Evolutionary conservation across 2,888 invertebrate species (phyloP).

Genomic region (Drosophila fungiperda): DNA sequence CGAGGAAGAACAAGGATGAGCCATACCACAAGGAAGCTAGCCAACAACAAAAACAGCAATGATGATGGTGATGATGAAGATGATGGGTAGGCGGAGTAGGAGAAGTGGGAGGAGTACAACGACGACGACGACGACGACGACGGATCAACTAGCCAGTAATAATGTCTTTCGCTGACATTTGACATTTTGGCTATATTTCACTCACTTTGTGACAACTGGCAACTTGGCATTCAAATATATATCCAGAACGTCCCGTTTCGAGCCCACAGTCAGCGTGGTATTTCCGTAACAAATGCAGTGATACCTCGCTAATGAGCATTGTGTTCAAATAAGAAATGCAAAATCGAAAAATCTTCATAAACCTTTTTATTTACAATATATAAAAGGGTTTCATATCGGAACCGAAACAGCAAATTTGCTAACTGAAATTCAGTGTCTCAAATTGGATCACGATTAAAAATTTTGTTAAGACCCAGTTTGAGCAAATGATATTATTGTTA

Average conservation of each 20-base stretch:
- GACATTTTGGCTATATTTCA: conserved; percentile 82
- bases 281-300: conserved; percentile 9
- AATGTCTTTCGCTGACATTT: conserved; percentile 81
- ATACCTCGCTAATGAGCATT: neutral
- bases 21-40: conserved; percentile 8
- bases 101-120: conserved; percentile 9
- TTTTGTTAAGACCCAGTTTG: too few relatives aligned
- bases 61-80: neutral
- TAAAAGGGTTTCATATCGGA: too few relatives aligned
- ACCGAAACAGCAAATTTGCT: too few relatives aligned
- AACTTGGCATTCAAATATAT: conserved; percentile 79
- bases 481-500: too few relatives aligned
- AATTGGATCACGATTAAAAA: too few relatives aligned
- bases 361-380: too few relatives aligned
- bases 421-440: too few relatives aligned
- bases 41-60: conserved; percentile 8
- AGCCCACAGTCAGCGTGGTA: conserved; percentile 11
- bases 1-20: conserved; percentile 13
- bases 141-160: conserved; percentile 77
- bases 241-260: conserved; percentile 42
- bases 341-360: neutral
- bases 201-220: conserved; percentile 80
- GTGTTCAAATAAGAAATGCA: neutral
- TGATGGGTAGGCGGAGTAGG: neutral
- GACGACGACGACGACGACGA: conserved; percentile 32